Evolutionary conservation across 2,797 vertebrate species (phyloP).

Genomic region (Xenentodon cancila): DNA sequence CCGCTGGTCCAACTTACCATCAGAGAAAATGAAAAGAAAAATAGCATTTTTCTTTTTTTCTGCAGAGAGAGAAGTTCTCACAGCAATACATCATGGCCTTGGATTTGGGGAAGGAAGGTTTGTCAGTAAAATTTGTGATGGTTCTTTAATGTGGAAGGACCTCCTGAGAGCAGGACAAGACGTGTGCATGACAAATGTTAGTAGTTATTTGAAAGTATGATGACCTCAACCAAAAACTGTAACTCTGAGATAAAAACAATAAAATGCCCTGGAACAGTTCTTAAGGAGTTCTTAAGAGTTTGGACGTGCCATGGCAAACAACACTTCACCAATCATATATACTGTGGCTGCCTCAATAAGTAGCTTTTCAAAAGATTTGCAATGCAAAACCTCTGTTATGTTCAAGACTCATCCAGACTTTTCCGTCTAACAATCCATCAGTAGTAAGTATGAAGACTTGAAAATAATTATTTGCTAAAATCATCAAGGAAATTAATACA

Average conservation of each 20-base stretch:
- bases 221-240: conserved; percentile 42
- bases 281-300: conserved; percentile 9
- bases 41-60: conserved; percentile 57
- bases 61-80: conserved; percentile 53
- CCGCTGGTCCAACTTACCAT: conserved; percentile 64
- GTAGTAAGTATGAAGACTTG: too few relatives aligned
- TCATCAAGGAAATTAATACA: not conserved
- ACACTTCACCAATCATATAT: not conserved
- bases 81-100: conserved; percentile 56
- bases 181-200: conserved; percentile 46
- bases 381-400: too few relatives aligned
- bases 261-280: not conserved
- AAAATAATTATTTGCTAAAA: not conserved
- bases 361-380: not conserved
- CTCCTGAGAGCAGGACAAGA: conserved; percentile 45
- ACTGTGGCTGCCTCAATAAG: not conserved
- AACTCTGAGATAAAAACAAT: conserved; percentile 30
- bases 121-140: conserved; percentile 65
- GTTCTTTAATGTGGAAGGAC: conserved; percentile 54
- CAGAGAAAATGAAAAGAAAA: conserved; percentile 47
- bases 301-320: conserved; percentile 17
- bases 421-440: too few relatives aligned
- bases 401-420: too few relatives aligned
- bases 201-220: conserved; percentile 36
- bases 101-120: conserved; percentile 50